Percentiles rank a stretch among this genome's conserved stretches.
Conservation (phyloP, 2,888 invertebrate species). For the Nipponacmea schrenckii region DNA sequence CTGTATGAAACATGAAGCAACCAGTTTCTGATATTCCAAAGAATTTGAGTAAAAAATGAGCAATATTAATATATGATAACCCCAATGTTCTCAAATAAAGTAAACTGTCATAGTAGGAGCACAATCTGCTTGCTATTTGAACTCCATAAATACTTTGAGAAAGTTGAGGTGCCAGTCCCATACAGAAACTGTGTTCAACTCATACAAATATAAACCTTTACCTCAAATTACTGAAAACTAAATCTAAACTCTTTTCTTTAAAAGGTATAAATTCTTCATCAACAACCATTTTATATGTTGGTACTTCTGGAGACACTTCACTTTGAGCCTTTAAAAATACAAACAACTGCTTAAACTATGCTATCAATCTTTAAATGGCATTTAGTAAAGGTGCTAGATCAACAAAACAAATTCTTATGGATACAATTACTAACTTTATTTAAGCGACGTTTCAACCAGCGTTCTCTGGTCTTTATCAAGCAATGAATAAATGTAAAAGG, state of each 20-base stretch:
- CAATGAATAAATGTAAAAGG: no score
- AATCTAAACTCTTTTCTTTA: conserved; percentile 82
- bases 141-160: not conserved
- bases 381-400: no score
- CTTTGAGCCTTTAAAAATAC: conserved; percentile 73
- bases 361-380: not conserved
- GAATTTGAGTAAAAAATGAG: not conserved
- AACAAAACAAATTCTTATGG: no score
- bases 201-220: conserved; percentile 40
- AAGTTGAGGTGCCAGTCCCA: no score
- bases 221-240: conserved; percentile 83
- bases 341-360: not conserved
- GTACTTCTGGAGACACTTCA: conserved; percentile 71
- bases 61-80: not conserved
- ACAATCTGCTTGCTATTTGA: not conserved
- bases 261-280: conserved; percentile 83
- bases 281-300: conserved; percentile 75
- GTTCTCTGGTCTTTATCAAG: no score
- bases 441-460: no score
- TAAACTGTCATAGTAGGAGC: not conserved
- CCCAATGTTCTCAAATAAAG: not conserved
- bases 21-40: no score
- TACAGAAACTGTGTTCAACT: not conserved
- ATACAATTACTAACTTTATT: no score
- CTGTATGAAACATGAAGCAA: no score